Base-by-base conservation (phyloP, 1,140 invertebrate species). In the Zaprionus africanus region DNA sequence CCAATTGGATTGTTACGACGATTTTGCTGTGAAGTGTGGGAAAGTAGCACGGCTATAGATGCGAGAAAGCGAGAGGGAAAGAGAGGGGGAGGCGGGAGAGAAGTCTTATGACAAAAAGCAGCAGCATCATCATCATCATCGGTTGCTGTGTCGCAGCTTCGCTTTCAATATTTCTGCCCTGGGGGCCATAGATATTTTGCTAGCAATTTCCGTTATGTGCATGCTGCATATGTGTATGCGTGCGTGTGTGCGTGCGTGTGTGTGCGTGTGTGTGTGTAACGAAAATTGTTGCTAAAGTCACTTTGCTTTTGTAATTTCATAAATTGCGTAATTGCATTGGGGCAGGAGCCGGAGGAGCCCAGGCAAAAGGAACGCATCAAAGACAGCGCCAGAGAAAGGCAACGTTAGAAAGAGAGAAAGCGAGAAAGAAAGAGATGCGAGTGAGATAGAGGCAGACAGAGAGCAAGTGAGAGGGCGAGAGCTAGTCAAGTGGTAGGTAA, bases 271-370 rank as follows among this genome's bases (percentile, higher is more conserved):
- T 24, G 51, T 54, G 49, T 26, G 51, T 67, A 62, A 74, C 53
- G 65, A 64, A 70, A 74, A 78, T 67, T 74, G 81, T 78, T 78
- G 62, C 64, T 53, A 62, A 83, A 82, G 71, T 76, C 77, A 80
- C 61, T 70, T 67, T 70, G 62, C 58, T 58, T 59, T 84, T 36
- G 65, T 80, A 84, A 84, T 84, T 80, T 78, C 65, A 84, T 78
- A 84, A 84, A 80, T 84, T 83, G 61, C 74, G 73, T 83, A 83
- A 83, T 83, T 84, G 81, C 78, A 84, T 81, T 81, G 67, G 28
- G 13, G 66, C 49, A 31, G 26, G 34, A 34, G 59, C 15, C 5
- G 41, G 34, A 51, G 17, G 17, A 51, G 56, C 17, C 31, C 22
- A 9, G 34, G 36, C 64, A 58, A 28, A 22, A 57, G 24, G 26